Conservation (phyloP, 2,797 vertebrate species). For the Ceyx erithaca region DNA sequence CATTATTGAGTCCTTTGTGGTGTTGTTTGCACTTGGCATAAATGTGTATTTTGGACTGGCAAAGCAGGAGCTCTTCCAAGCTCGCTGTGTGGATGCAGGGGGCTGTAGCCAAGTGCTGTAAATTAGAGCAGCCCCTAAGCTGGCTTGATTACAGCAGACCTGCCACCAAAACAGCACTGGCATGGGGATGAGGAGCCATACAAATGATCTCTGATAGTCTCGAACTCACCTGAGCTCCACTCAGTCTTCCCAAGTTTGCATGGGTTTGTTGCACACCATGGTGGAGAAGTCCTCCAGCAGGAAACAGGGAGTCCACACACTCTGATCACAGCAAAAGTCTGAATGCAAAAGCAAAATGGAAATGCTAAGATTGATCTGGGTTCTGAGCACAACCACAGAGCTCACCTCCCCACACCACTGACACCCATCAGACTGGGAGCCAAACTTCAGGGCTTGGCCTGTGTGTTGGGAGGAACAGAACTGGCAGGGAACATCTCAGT, state of each 20-base stretch:
- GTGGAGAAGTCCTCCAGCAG: background rate
- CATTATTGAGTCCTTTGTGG: background rate
- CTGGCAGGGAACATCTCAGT: background rate
- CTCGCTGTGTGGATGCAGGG: background rate
- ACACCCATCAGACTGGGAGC: background rate
- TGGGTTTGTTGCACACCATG: background rate
- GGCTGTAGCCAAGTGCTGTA: background rate
- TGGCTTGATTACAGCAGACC: background rate
- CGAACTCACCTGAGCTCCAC: background rate
- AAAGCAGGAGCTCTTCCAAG: background rate
- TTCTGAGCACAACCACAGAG: background rate
- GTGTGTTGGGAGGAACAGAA: background rate
- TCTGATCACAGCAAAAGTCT: background rate
- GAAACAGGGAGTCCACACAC: background rate
- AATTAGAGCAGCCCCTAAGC: background rate
- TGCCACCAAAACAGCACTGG: background rate
- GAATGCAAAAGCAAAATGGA: background rate
- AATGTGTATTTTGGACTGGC: background rate
- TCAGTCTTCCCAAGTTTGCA: background rate
- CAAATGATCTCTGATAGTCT: accelerated
- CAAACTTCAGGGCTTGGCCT: background rate
- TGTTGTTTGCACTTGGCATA: background rate
- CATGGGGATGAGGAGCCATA: background rate
- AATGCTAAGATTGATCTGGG: background rate
- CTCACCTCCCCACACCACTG: accelerated